Base-by-base conservation (phyloP, 2,888 invertebrate genomes). In the Latrodectus elegans region DNA sequence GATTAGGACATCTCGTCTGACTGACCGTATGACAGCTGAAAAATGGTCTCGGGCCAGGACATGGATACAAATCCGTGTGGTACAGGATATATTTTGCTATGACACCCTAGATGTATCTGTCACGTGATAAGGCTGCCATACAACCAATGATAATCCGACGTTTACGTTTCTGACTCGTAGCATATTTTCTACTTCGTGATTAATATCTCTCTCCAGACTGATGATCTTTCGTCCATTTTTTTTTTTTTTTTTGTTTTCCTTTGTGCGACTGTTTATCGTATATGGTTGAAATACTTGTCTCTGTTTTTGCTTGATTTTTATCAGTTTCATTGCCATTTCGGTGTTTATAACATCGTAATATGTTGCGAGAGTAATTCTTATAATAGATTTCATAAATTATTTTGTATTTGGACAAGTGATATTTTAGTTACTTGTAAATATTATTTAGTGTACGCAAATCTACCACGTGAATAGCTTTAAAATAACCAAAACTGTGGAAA, bases 81-180 rank as follows among this genome's bases (percentile, higher is more conserved):
- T 77, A 77, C 67, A 53, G 86, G 81, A 86, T 86, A 86, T n/a
- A 15, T 80, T 86, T 76, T 81, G 86, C 86, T 77, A 55, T 77
- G 86, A 86, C 86, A 86, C 77, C 65, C 76, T 67, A 76, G 83
- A 83, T 83, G 83, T 83, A 83, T 83, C 83, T 84, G 84, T 80
- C 80, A 80, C 79, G 70, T 85, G 80, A 85, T 84, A 79, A 79
- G 85, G 67, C 55, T 51, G 60, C 64, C 26, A 52, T 73, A n/a
- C 10, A 67, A 67, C 68, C 74, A 73, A 73, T 75, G 75, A 74
- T 80, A 86, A 80, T 80, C 85, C 80, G 26, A 17, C 81, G 81
- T 81, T 80, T 77, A 76, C 68, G 78, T 84, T 67, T 26, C 49
- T 68, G 76, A 77, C 80, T 60, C 60, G 55, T 70, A 65, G 55